Conservation (phyloP, 2,113 vertebrate species). For the Rostratula benghalensis region DNA sequence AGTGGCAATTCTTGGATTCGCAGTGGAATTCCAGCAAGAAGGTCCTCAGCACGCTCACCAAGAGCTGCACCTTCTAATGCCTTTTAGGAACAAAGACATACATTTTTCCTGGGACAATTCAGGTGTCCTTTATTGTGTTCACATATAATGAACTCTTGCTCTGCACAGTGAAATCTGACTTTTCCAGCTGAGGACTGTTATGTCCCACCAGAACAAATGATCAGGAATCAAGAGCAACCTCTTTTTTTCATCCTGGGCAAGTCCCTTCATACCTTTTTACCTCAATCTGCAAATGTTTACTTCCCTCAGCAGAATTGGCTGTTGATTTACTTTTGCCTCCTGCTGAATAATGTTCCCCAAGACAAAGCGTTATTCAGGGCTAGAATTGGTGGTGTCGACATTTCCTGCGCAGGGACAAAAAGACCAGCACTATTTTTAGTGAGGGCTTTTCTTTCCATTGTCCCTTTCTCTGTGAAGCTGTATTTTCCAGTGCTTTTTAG, state of each 20-base stretch:
- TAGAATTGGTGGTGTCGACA: slow-evolving; percentile 22
- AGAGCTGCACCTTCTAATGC: background rate
- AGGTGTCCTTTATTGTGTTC: background rate
- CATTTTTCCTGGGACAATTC: background rate
- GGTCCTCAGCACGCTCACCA: background rate
- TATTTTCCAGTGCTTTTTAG: slow-evolving; percentile 15
- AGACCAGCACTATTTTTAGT: slow-evolving; percentile 42
- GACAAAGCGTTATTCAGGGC: background rate
- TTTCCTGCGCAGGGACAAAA: slow-evolving; percentile 55
- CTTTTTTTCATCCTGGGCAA: background rate
- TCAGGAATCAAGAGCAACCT: background rate
- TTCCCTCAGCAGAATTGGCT: slow-evolving; percentile 20
- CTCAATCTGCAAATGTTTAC: slow-evolving; percentile 28
- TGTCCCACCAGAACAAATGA: background rate
- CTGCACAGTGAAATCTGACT: background rate
- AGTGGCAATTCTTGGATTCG: background rate
- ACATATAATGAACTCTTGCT: background rate
- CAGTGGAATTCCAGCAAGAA: background rate
- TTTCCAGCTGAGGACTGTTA: background rate
- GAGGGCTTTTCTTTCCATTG: slow-evolving; percentile 48
- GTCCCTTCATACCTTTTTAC: background rate
- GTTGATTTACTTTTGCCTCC: slow-evolving; percentile 42
- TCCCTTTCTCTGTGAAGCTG: background rate
- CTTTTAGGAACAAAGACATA: background rate
- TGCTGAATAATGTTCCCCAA: background rate